Evolutionary conservation across 2,888 invertebrate species (phyloP), one percentile per base, ranked within the genome.

Genomic region (Esperia sulphurella): DNA sequence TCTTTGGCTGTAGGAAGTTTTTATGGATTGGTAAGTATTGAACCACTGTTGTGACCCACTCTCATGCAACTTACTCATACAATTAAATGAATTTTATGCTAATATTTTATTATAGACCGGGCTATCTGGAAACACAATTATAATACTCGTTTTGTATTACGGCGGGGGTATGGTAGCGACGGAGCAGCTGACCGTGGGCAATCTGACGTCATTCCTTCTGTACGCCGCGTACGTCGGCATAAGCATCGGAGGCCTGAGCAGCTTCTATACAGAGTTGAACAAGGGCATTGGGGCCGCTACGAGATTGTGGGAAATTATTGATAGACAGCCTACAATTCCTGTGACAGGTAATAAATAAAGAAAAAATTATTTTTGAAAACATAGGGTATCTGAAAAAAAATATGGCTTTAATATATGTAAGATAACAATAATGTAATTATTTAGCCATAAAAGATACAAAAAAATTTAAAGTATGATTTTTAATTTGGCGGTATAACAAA

Each of bases 141-240:
- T 98, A 58, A 92, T 98, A 53, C 93, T 96, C 2, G 98, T 98
- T 10, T 90, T 98, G 1, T 98, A 98, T 79, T 96, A 96, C 65
- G 98, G 98, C 0, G 97, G 98, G 0, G 92, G 94, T 2, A 94
- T 98, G 93, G 96, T 98, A 31, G 92, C 95, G 0, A 92, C 94
- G 1, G 92, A 95, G 40, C 89, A 93, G 14, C 83, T 96, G 50
- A 93, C 94, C 0, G 95, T 98, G 10, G 98, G 98, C 5, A 95
- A 95, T 55, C 90, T 99, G 13, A 98, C 98, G 0, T 95, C 98
- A 0, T 99, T 99, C 81, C 91, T 99, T 9, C 81, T 99, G 10
- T 99, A 99, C 71, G 98, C 98, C 0, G 97, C 95, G 0, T 98
- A 98, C 67, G 96, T 97, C 12, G 97, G 97, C 9, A 92, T 98